Percentiles rank a stretch among this genome's conserved stretches.
Evolutionary conservation across 2,797 vertebrate genomes (phyloP).

Genomic region (Harpagifer antarcticus): DNA sequence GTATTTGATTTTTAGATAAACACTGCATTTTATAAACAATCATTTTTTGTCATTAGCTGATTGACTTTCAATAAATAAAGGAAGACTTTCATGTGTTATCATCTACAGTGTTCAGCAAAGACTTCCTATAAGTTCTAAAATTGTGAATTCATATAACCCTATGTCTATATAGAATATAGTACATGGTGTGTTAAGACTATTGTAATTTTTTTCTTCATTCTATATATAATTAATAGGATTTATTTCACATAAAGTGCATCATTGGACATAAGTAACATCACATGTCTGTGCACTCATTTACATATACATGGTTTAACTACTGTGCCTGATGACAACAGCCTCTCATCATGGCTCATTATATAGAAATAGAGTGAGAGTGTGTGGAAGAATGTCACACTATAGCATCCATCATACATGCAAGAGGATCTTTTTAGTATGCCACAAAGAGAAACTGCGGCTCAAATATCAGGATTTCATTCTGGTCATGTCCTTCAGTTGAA

Average conservation of each 20-base stretch:
- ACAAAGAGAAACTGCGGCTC: conserved; percentile 32
- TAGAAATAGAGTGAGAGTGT: conserved; percentile 22
- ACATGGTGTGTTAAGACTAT: neutral
- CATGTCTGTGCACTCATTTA: neutral
- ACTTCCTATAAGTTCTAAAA: neutral
- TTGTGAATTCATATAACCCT: neutral
- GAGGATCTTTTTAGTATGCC: conserved; percentile 27
- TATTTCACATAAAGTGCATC: neutral
- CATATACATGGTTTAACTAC: conserved; percentile 23
- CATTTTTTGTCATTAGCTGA: neutral
- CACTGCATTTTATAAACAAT: neutral
- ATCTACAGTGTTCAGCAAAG: neutral
- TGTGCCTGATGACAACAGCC: conserved; percentile 21
- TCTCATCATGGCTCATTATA: conserved; percentile 67
- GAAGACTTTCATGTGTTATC: neutral
- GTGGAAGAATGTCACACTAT: conserved; percentile 24
- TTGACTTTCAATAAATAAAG: conserved; percentile 26
- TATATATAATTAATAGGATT: conserved; percentile 6
- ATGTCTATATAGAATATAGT: neutral
- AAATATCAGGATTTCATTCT: conserved; percentile 28
- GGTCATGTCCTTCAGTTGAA: conserved; percentile 31
- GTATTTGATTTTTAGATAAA: neutral
- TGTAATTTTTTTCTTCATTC: neutral
- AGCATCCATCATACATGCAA: conserved; percentile 39
- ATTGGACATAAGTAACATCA: too few species aligned